Percentiles rank a stretch among this genome's conserved stretches.
Conservation (phyloP, 2,888 invertebrate species). For the Himalopsyche japonica region DNA sequence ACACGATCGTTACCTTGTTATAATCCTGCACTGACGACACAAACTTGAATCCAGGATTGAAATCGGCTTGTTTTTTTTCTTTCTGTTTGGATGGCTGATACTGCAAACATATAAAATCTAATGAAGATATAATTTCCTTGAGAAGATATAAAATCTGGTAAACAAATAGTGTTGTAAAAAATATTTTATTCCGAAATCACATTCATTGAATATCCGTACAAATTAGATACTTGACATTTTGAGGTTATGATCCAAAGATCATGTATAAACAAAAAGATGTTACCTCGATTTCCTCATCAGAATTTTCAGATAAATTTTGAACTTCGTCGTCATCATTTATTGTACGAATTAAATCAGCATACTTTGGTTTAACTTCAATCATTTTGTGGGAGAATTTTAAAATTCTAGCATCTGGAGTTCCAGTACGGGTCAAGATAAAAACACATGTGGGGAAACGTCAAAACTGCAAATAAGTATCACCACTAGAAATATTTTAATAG, state of each 20-base stretch:
- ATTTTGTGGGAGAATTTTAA: background rate
- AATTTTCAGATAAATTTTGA: conserved; percentile 77
- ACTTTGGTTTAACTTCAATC: conserved; percentile 17
- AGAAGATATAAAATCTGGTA: no score
- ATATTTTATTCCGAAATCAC: no score
- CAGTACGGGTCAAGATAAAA: no score
- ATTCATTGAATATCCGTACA: background rate
- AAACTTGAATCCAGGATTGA: conserved; percentile 82
- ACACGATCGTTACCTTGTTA: conserved; percentile 59
- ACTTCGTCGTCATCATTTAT: conserved; percentile 84
- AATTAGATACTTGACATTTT: background rate
- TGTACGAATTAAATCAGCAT: conserved; percentile 68
- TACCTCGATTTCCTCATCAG: conserved; percentile 81
- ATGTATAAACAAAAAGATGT: conserved; percentile 40
- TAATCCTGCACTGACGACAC: conserved; percentile 77
- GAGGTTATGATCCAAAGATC: conserved; percentile 14
- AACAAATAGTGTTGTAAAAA: no score
- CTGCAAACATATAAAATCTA: conserved; percentile 52
- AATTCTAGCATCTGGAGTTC: no score
- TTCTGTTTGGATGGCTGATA: conserved; percentile 83
- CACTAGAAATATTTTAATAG: no score
- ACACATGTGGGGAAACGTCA: no score
- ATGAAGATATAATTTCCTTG: background rate
- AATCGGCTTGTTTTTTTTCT: conserved; percentile 71
- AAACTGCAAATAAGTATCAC: no score